phyloP scores from a whole-genome alignment of 2,888 invertebrate species.

The Ellobium chinense region DNA sequence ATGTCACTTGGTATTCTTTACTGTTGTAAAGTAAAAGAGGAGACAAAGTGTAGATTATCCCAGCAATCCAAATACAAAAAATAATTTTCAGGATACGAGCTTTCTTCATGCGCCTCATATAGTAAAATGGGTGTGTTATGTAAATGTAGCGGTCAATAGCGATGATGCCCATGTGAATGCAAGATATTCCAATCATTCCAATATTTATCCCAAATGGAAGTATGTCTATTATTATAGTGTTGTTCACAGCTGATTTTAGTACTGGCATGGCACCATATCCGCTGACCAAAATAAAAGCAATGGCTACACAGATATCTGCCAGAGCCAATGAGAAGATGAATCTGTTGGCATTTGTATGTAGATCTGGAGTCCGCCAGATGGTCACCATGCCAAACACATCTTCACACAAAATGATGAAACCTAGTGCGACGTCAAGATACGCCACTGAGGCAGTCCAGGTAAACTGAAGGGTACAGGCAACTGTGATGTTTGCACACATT shows the following conservation, averaged over 20 bases:
- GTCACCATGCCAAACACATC: not conserved
- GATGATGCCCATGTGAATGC: constrained; percentile 4
- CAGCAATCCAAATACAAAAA: not conserved
- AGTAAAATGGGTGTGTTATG: constrained; percentile 6
- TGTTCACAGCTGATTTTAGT: not conserved
- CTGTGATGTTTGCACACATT: no score
- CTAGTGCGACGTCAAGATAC: not conserved
- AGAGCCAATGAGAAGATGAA: not conserved
- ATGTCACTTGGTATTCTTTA: constrained; percentile 8
- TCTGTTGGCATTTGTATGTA: not conserved
- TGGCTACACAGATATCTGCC: not conserved
- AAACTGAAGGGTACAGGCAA: no score
- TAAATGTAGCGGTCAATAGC: constrained; percentile 28
- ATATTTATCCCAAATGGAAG: not conserved
- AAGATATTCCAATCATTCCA: not conserved
- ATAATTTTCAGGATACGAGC: not conserved
- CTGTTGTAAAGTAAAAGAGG: not conserved
- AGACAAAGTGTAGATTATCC: no score
- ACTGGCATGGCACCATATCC: not conserved
- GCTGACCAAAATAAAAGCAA: not conserved
- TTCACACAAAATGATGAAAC: not conserved
- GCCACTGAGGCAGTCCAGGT: no score
- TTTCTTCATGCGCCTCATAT: not conserved
- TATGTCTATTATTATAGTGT: not conserved
- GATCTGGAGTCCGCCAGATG: not conserved